Percentiles rank a stretch among this genome's conserved stretches.
Evolutionary conservation across 2,888 invertebrate genomes (phyloP).

Genomic region (Chalcosyrphus nemorum): DNA sequence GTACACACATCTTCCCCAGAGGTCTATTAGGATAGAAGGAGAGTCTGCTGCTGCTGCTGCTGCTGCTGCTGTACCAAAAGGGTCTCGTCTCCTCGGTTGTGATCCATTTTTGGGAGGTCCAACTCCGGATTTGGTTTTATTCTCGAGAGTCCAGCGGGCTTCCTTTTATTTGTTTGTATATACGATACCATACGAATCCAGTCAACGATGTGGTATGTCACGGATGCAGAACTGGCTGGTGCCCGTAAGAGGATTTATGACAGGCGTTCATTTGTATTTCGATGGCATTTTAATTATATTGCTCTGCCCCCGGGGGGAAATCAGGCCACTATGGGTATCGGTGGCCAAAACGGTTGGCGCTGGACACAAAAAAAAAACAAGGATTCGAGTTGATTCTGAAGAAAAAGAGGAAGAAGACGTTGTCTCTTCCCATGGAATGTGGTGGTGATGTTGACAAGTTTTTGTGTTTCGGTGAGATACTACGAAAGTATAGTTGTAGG

Average conservation of each 20-base stretch:
- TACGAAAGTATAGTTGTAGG: slow-evolving; percentile 33
- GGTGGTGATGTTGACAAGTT: slow-evolving; percentile 71
- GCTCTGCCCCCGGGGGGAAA: slow-evolving; percentile 72
- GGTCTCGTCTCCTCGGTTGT: slow-evolving; percentile 49
- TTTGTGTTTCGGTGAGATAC: slow-evolving; percentile 59
- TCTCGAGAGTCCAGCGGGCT: slow-evolving; percentile 48
- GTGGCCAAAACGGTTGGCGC: slow-evolving; percentile 46
- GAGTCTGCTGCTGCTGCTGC: too few relatives aligned
- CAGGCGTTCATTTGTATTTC: slow-evolving; percentile 73
- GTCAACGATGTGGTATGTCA: slow-evolving; percentile 66
- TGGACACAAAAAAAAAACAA: background rate
- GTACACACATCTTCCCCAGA: slow-evolving; percentile 64
- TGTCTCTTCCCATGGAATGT: slow-evolving; percentile 66
- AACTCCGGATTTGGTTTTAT: slow-evolving; percentile 64
- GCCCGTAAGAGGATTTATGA: slow-evolving; percentile 73
- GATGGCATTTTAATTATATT: slow-evolving; percentile 73
- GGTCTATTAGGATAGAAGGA: slow-evolving; percentile 65
- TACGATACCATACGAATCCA: too few relatives aligned
- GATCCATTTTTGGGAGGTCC: slow-evolving; percentile 73
- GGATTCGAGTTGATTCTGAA: slow-evolving; percentile 26
- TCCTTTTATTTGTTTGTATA: slow-evolving; percentile 54
- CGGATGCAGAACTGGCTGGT: slow-evolving; percentile 40
- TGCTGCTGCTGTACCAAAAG: slow-evolving; percentile 45
- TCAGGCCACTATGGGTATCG: slow-evolving; percentile 70
- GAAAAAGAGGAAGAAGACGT: too few relatives aligned